These are phyloP conservation scores for Trissoscelio sp. DNA, from an alignment of 2,888 invertebrate species.

Conservation along the genomic window DNA sequence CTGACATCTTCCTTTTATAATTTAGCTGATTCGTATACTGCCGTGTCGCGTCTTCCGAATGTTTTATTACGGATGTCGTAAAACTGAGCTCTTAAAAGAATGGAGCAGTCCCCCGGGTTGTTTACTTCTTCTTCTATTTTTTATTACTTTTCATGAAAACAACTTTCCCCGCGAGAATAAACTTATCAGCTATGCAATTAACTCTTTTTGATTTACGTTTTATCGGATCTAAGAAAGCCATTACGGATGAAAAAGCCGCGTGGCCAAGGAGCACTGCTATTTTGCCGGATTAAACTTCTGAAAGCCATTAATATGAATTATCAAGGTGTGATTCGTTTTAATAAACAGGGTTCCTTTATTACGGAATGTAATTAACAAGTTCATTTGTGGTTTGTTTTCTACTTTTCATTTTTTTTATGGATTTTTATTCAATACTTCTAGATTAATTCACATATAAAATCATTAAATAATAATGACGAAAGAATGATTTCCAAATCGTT, in stretches of 20 bases:
- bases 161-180: slow-evolving; percentile 61
- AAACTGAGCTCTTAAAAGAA: slow-evolving; percentile 65
- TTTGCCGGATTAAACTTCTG: slow-evolving; percentile 47
- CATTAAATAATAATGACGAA: too few relatives aligned
- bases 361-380: too few relatives aligned
- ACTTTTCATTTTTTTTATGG: too few relatives aligned
- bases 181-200: slow-evolving; percentile 66
- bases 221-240: slow-evolving; percentile 58
- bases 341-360: slow-evolving; percentile 45
- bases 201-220: slow-evolving; percentile 64
- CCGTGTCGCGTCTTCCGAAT: slow-evolving; percentile 57
- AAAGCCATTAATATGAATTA: slow-evolving; percentile 61
- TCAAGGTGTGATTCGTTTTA: slow-evolving; percentile 45
- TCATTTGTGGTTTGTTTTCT: too few relatives aligned
- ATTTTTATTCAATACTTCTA: too few relatives aligned
- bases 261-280: slow-evolving; percentile 18
- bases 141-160: slow-evolving; percentile 64
- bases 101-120: slow-evolving; percentile 57
- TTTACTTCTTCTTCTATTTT: slow-evolving; percentile 55
- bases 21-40: slow-evolving; percentile 57
- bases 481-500: too few relatives aligned
- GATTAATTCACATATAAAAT: too few relatives aligned
- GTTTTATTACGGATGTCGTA: slow-evolving; percentile 65
- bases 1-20: slow-evolving; percentile 63
- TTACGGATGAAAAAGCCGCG: slow-evolving; percentile 50